Conservation (phyloP, 2,888 invertebrate genomes). For the Callosobruchus maculatus region DNA sequence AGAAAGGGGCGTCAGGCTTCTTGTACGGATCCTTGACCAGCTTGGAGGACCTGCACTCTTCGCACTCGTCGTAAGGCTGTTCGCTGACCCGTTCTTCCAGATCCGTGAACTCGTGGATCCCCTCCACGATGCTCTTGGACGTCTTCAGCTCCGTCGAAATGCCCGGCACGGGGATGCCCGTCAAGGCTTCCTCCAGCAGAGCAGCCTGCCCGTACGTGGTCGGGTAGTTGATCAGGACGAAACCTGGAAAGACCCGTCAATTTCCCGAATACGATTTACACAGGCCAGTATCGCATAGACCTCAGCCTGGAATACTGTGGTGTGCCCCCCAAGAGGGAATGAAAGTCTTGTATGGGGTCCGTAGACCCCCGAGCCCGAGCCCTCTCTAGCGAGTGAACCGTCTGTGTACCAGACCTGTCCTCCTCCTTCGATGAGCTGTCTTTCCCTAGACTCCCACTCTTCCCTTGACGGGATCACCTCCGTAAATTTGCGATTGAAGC, state of each 20-base stretch:
- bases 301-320: no score
- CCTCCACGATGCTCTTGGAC: constrained; percentile 20
- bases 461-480: no score
- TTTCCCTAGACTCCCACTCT: no score
- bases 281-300: no score
- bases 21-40: constrained; percentile 52
- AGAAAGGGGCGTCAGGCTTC: constrained; percentile 40
- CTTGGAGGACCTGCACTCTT: constrained; percentile 51
- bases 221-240: constrained; percentile 65
- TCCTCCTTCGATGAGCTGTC: no score
- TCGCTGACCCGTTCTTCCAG: constrained; percentile 21
- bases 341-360: no score
- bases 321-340: no score
- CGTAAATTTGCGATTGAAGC: no score
- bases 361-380: no score
- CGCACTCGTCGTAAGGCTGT: constrained; percentile 44
- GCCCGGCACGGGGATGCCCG: constrained; percentile 52
- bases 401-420: no score
- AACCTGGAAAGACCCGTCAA: constrained; percentile 33
- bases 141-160: constrained; percentile 5
- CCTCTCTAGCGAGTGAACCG: no score
- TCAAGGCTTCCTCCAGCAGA: constrained; percentile 58
- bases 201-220: constrained; percentile 56
- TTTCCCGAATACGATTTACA: no score
- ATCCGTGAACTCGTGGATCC: constrained; percentile 26